Percentiles rank a stretch among this genome's conserved stretches.
phyloP scores from a whole-genome alignment of 2,113 vertebrate genomes.

The Siphamia tubifer region DNA sequence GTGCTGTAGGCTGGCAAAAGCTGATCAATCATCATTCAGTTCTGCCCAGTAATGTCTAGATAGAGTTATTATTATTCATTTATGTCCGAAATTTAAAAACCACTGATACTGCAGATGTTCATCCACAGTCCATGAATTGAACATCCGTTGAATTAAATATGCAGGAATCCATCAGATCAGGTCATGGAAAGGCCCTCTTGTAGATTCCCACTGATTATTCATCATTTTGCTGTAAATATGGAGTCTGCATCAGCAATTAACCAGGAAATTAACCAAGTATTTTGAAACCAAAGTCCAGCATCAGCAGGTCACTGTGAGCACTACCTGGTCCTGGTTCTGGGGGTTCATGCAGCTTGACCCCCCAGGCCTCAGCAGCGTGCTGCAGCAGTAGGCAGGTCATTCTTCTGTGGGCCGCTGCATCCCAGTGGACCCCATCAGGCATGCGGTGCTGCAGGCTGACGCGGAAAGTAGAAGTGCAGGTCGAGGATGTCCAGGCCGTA shows the following conservation, averaged over 20 bases:
- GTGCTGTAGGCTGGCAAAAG: too few species aligned
- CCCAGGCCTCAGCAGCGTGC: constrained; percentile 70
- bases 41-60: too few species aligned
- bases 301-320: background rate
- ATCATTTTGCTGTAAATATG: background rate
- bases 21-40: too few species aligned
- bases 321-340: too few species aligned
- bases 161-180: too few species aligned
- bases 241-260: background rate
- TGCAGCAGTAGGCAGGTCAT: constrained; percentile 78
- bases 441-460: constrained; percentile 68
- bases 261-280: background rate
- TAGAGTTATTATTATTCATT: too few species aligned
- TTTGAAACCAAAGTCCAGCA: background rate
- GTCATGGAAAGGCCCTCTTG: too few species aligned
- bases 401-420: constrained; percentile 76
- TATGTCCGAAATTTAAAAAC: too few species aligned
- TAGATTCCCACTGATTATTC: background rate
- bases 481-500: constrained; percentile 81
- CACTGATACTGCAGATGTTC: too few species aligned
- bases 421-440: constrained; percentile 81
- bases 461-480: constrained; percentile 82
- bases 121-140: too few species aligned
- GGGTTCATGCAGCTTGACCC: background rate
- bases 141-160: too few species aligned